Evolutionary conservation across 2,888 invertebrate genomes (phyloP), one percentile per base, ranked within the genome.

Genomic region (Nysson spinosus): DNA sequence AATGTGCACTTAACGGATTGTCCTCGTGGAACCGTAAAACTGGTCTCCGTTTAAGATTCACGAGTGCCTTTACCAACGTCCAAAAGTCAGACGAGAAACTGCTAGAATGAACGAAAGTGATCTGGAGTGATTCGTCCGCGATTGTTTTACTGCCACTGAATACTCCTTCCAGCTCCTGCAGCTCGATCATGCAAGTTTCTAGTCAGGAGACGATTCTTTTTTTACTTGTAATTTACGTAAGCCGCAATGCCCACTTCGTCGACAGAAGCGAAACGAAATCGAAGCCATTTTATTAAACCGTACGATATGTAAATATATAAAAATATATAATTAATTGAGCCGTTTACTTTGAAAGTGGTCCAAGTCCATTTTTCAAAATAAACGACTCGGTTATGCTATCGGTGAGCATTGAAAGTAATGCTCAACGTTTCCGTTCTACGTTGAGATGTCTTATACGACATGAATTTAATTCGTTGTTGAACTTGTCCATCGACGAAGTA

Each of bases 131-230:
- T 44, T 60, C 22, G 40, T 61, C 51, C 40, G 32, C 35, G 32
- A 69, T 16, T 57, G 58, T 47, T 66, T 56, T 78, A 84, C 83
- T 85, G 80, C 83, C 82, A 81, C 76, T 70, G 69, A 80, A 82
- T 83, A 85, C 82, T 83, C 82, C 78, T 83, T 81, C 78, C 79
- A 77, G 78, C 84, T 85, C 82, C 83, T 82, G 82, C 81, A 82
- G 83, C 79, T 85, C 78, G 79, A 82, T 73, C 75, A 79, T 77
- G 77, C 81, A 83, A 83, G 82, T 84, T 85, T 85, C 85, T 85
- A 85, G 85, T 85, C 85, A 85, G 83, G 84, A 85, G 84, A 82
- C 72, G 67, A 79, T 73, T 70, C 76, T 57, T 52, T 76, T 74
- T 62, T 65, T 68, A 68, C 20, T 43, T 60, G 64, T 76, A 62